Evolutionary conservation across 1,140 invertebrate species (phyloP).

Genomic region (Nasonia giraulti): DNA sequence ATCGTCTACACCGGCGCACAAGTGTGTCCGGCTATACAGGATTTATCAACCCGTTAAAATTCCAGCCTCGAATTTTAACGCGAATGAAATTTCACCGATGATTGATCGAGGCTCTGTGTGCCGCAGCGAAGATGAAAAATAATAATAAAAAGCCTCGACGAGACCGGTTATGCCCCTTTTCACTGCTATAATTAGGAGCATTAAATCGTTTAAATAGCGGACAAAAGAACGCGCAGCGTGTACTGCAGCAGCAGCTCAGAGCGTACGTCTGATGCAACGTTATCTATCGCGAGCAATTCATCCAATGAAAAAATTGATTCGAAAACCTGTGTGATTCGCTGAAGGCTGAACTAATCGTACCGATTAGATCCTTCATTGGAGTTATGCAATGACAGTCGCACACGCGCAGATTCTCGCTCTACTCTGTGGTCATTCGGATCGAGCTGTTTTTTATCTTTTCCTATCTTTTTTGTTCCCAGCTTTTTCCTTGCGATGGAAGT

Average conservation of each 20-base stretch:
- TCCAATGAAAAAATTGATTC: slow-evolving; percentile 43
- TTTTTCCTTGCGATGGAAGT: neutral
- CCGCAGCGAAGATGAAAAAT: neutral
- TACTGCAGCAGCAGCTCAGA: neutral
- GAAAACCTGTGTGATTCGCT: slow-evolving; percentile 40
- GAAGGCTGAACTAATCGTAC: slow-evolving; percentile 42
- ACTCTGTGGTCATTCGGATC: neutral
- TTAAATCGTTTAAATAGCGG: slow-evolving; percentile 16
- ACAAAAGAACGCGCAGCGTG: slow-evolving; percentile 21
- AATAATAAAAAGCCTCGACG: neutral
- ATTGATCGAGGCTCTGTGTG: neutral
- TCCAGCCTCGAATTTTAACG: neutral
- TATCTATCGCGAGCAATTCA: slow-evolving; percentile 35
- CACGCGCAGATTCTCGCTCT: neutral
- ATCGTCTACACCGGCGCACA: neutral
- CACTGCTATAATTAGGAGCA: neutral
- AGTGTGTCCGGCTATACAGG: neutral
- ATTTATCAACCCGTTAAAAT: slow-evolving; percentile 23
- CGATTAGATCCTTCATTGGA: slow-evolving; percentile 28
- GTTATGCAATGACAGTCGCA: slow-evolving; percentile 27
- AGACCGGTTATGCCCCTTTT: neutral
- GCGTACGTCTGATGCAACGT: slow-evolving; percentile 25
- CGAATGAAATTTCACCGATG: neutral
- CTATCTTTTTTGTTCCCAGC: neutral
- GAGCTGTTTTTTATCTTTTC: neutral